Percentiles rank a stretch among this genome's conserved stretches.
phyloP scores from a whole-genome alignment of 2,888 invertebrate genomes.

The Tiliacea citrago region DNA sequence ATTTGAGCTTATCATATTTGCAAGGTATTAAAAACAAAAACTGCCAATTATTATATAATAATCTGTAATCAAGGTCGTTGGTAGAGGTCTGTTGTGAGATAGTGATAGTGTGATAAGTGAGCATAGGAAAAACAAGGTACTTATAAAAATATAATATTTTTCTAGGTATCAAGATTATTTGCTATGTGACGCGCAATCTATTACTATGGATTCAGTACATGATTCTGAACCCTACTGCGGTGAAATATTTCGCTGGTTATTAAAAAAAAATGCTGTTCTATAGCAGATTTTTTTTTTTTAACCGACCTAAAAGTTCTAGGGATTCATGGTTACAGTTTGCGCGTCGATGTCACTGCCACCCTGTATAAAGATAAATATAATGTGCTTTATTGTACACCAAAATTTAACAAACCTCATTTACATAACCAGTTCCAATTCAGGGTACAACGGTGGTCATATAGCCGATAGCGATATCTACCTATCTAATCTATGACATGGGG shows the following conservation, averaged over 20 bases:
- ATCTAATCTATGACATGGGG: neutral
- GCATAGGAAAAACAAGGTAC: too few species aligned
- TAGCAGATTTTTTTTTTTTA: too few species aligned
- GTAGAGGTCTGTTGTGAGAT: neutral
- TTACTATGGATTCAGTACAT: too few species aligned
- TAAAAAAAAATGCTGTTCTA: too few species aligned
- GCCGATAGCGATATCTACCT: neutral
- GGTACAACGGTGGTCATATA: neutral
- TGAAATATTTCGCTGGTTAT: too few species aligned
- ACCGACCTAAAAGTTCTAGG: too few species aligned
- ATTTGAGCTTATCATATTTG: neutral
- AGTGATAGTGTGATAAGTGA: neutral
- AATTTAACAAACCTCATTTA: neutral
- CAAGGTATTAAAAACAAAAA: neutral
- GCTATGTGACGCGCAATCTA: neutral
- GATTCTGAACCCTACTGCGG: too few species aligned
- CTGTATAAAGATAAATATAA: too few species aligned
- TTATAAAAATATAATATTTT: neutral
- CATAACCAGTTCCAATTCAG: neutral
- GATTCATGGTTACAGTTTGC: too few species aligned
- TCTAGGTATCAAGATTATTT: neutral
- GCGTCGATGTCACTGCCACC: too few species aligned
- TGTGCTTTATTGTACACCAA: neutral
- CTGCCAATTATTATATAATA: neutral
- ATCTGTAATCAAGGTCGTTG: conserved; percentile 1